Percentiles rank a stretch among this genome's conserved stretches.
phyloP scores from a whole-genome alignment of 2,888 invertebrate genomes.

The Drosophila paramelanica region DNA sequence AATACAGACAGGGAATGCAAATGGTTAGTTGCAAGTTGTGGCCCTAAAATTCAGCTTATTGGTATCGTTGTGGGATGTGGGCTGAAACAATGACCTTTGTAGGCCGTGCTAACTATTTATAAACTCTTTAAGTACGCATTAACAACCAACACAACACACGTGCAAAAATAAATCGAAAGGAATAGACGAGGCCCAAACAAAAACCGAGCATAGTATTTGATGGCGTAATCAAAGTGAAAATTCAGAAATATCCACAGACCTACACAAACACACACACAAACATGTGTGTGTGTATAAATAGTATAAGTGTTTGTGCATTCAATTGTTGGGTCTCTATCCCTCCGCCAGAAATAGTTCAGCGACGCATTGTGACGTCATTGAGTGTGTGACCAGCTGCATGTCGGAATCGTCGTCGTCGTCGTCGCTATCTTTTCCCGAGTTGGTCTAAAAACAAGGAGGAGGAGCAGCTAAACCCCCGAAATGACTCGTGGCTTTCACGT shows the following conservation, averaged over 20 bases:
- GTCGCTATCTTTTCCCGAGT: slow-evolving; percentile 13
- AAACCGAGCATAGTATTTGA: slow-evolving; percentile 33
- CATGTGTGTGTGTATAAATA: background rate
- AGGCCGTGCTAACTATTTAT: slow-evolving; percentile 33
- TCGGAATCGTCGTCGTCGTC: slow-evolving; percentile 57
- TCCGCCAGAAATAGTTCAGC: slow-evolving; percentile 40
- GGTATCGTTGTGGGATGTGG: background rate
- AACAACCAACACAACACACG: slow-evolving; percentile 17
- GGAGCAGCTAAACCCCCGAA: slow-evolving; percentile 32
- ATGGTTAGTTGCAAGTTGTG: background rate
- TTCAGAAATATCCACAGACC: background rate
- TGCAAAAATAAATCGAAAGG: slow-evolving; percentile 68
- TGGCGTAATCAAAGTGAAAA: slow-evolving; percentile 66
- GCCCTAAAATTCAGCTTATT: slow-evolving; percentile 4
- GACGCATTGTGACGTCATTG: slow-evolving; percentile 77
- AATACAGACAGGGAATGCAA: background rate
- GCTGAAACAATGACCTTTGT: slow-evolving; percentile 26
- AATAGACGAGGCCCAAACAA: slow-evolving; percentile 44
- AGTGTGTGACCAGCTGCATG: slow-evolving; percentile 64
- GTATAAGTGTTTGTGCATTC: slow-evolving; percentile 4
- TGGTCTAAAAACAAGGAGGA: slow-evolving; percentile 5
- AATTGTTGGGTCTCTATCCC: slow-evolving; percentile 7
- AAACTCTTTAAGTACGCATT: slow-evolving; percentile 24
- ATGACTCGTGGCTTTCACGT: slow-evolving; percentile 60
- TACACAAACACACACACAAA: background rate